These are phyloP conservation scores for Pollenia griseotomentosa DNA, from an alignment of 2,888 invertebrate genomes.

Conservation along the genomic window DNA sequence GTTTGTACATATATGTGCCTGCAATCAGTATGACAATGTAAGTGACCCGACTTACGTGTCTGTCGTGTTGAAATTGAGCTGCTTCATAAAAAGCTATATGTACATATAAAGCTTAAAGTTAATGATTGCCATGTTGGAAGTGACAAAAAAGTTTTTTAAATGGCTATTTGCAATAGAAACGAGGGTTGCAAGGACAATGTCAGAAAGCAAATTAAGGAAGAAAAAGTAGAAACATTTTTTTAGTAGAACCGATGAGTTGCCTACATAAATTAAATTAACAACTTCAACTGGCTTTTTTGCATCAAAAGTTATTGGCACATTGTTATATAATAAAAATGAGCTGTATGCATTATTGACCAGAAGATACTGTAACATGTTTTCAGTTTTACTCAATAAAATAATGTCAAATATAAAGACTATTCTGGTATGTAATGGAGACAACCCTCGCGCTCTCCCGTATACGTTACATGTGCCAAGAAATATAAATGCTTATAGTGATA, in stretches of 20 bases:
- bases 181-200: background rate
- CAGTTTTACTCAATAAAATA: too few relatives aligned
- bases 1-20: background rate
- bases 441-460: background rate
- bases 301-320: too few relatives aligned
- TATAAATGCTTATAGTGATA: background rate
- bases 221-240: too few relatives aligned
- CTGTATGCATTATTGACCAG: too few relatives aligned
- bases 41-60: constrained; percentile 13
- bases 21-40: background rate
- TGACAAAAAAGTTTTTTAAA: background rate
- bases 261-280: too few relatives aligned
- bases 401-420: too few relatives aligned
- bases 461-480: background rate
- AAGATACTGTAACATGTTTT: too few relatives aligned
- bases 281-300: too few relatives aligned
- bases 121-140: constrained; percentile 24
- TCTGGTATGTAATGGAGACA: background rate
- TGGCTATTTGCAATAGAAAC: background rate
- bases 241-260: too few relatives aligned
- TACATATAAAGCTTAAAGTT: constrained; percentile 30
- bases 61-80: constrained; percentile 25
- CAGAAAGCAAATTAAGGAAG: too few relatives aligned
- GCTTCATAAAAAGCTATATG: constrained; percentile 17
- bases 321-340: too few relatives aligned